Evolutionary conservation across 2,113 vertebrate species (phyloP), one percentile per base, ranked within the genome.

Genomic region (Tyto alba): DNA sequence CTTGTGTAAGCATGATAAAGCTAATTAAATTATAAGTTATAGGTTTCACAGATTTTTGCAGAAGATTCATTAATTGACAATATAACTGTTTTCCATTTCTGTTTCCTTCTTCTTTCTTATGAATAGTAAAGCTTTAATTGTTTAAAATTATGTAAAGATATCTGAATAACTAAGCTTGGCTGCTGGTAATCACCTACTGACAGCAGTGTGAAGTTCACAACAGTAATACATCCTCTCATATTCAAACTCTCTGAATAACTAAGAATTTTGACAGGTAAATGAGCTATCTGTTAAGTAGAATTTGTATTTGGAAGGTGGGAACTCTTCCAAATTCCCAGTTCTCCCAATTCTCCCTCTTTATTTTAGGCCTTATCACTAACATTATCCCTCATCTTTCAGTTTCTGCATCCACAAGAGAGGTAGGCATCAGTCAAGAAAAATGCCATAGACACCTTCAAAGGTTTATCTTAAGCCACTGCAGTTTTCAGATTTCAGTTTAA

Each of bases 401-500:
- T 69, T 57, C 72, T 57, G 27, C n/a, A 34, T 20, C 41, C 18
- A 5, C 29, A 29, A 16, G 26, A 55, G 68, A 30, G 29, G 55
- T 3, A 15, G 34, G 38, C 6, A 9, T n/a, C 60, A 64, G n/a
- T 43, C 29, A 86, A 11, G 38, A 69, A 83, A 74, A 82, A 62
- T 16, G 8, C 34, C 26, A 5, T 0, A 4, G 60, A 68, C 62
- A 17, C 32, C 2, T 43, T 83, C 62, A 29, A 48, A 78, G 50
- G 36, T 85, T 66, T 72, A 83, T 23, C 34, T 73, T 32, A 38
- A 89, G 36, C 60, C 67, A 43, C 52, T 62, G 30, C 15, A 40
- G 62, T n/a, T 71, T 48, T n/a, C 88, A 71, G 62, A 56, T 62
- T 89, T 79, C 74, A 59, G 5, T 93, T 90, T 75, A 34, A 75